phyloP scores from a whole-genome alignment of 2,113 vertebrate genomes.

The Potamarius usumacintae region DNA sequence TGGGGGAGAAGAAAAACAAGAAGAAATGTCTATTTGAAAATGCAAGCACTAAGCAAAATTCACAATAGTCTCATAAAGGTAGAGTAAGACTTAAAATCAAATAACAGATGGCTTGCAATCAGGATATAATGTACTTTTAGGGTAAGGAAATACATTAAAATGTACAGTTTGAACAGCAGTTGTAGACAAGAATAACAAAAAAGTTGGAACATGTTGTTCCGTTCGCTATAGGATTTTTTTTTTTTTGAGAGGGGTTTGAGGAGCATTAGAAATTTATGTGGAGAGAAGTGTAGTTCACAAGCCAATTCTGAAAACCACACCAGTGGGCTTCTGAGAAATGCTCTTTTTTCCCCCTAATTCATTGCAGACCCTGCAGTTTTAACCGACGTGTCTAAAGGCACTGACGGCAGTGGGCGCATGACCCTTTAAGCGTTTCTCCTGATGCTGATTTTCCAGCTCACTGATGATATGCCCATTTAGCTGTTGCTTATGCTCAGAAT shows the following conservation, averaged over 20 bases:
- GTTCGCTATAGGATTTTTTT: constrained; percentile 29
- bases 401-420: constrained; percentile 59
- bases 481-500: constrained; percentile 32
- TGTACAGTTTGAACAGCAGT: constrained; percentile 19
- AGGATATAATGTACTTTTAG: not conserved
- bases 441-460: constrained; percentile 68
- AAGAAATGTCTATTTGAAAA: not conserved
- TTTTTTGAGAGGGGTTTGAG: constrained; percentile 45
- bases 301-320: constrained; percentile 49
- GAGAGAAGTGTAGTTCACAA: constrained; percentile 58
- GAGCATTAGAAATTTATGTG: constrained; percentile 58
- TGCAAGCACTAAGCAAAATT: not conserved
- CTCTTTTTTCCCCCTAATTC: constrained; percentile 65
- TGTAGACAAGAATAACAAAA: not conserved
- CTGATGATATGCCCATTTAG: constrained; percentile 48
- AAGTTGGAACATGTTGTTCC: constrained; percentile 8
- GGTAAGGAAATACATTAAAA: not conserved
- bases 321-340: constrained; percentile 42
- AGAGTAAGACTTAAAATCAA: not conserved
- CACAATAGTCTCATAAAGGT: not conserved
- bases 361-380: constrained; percentile 64
- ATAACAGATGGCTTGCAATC: not conserved
- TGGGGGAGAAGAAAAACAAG: not conserved
- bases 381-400: constrained; percentile 56
- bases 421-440: constrained; percentile 45